Evolutionary conservation across 1,140 invertebrate species (phyloP).

Genomic region (Drosophila yakuba): DNA sequence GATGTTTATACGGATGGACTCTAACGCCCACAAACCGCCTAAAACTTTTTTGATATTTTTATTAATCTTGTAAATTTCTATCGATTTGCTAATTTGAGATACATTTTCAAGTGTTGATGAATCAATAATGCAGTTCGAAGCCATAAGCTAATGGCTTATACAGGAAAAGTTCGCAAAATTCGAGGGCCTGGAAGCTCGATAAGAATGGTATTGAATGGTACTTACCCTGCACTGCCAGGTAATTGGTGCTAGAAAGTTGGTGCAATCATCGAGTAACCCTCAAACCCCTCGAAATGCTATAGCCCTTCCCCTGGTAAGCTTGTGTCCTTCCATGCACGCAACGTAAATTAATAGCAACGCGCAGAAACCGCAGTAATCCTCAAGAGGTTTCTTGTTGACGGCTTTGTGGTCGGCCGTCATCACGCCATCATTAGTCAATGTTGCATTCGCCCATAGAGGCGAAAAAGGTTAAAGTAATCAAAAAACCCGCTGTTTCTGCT

Average conservation of each 20-base stretch:
- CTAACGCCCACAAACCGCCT: no score
- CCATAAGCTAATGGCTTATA: no score
- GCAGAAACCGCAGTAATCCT: constrained; percentile 4
- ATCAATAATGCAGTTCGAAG: no score
- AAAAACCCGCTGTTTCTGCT: no score
- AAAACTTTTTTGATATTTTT: no score
- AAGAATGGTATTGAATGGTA: not conserved
- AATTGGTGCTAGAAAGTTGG: constrained; percentile 58
- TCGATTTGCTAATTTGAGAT: no score
- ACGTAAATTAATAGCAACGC: constrained; percentile 56
- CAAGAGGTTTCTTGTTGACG: constrained; percentile 1
- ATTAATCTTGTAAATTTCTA: no score
- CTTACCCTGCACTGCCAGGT: constrained; percentile 1
- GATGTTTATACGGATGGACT: no score
- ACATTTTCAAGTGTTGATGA: no score
- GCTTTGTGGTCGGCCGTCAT: constrained; percentile 18
- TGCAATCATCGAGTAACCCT: constrained; percentile 27
- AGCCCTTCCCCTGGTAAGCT: not conserved
- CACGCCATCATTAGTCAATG: constrained; percentile 57
- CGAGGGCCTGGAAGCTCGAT: not conserved
- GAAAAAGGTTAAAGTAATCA: not conserved
- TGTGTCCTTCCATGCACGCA: not conserved
- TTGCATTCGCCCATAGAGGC: constrained; percentile 25
- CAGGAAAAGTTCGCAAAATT: not conserved
- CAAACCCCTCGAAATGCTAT: not conserved